A percentile compares a stretch with the other conserved stretches of the same genome.
Conservation (phyloP, 2,888 invertebrate species). For the Harpalus rubripes region DNA sequence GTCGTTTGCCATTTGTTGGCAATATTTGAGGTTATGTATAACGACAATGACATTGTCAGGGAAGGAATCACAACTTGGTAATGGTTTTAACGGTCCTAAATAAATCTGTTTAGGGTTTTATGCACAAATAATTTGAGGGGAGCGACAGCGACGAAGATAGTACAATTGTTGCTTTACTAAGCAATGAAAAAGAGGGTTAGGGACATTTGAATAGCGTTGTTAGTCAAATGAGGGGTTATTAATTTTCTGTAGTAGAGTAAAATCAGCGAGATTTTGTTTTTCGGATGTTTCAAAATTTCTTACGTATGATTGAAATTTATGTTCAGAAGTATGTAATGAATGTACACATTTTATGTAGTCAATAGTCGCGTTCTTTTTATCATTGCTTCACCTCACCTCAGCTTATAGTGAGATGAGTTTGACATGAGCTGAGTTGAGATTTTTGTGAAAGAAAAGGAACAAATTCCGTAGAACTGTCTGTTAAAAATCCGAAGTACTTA, state of each 20-base stretch:
- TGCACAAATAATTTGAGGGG: not conserved
- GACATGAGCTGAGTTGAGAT: too few relatives aligned
- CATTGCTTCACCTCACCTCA: too few relatives aligned
- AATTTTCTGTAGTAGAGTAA: not conserved
- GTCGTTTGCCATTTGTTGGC: conserved; percentile 44
- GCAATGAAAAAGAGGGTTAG: not conserved
- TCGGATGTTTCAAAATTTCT: not conserved
- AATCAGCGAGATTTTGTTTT: not conserved
- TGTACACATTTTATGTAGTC: too few relatives aligned
- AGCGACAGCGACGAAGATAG: not conserved
- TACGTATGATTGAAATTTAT: not conserved
- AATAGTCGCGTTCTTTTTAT: too few relatives aligned
- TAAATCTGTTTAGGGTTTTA: conserved; percentile 29
- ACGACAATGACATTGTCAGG: conserved; percentile 3
- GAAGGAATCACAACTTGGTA: conserved; percentile 43
- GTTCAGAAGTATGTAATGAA: not conserved
- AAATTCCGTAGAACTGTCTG: too few relatives aligned
- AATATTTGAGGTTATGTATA: conserved; percentile 49
- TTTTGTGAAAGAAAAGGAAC: too few relatives aligned
- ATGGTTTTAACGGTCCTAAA: conserved; percentile 41
- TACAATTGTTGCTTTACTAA: not conserved
- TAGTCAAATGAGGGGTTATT: conserved; percentile 29
- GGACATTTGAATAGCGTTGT: conserved; percentile 25
- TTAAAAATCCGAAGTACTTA: too few relatives aligned
- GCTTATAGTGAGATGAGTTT: too few relatives aligned